Evolutionary conservation across 2,888 invertebrate species (phyloP).

Genomic region (Panopea generosa): DNA sequence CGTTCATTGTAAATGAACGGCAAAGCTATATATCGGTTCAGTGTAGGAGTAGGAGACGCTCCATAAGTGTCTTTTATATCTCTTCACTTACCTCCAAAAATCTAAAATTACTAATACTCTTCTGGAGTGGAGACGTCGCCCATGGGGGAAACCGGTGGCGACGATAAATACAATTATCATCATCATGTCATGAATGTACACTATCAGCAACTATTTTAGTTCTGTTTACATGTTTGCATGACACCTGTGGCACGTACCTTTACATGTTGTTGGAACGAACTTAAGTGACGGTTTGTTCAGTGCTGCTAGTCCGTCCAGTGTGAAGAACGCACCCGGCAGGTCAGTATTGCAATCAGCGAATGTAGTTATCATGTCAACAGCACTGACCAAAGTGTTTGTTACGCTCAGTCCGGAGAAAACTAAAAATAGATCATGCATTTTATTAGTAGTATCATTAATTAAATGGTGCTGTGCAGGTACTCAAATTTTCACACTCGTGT

Average conservation of each 20-base stretch:
- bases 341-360: slow-evolving; percentile 24
- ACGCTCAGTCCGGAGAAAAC: slow-evolving; percentile 51
- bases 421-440: slow-evolving; percentile 5
- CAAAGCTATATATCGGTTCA: no score
- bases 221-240: no score
- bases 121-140: no score
- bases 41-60: no score
- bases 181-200: no score
- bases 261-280: slow-evolving; percentile 40
- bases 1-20: no score
- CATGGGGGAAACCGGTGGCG: no score
- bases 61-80: no score
- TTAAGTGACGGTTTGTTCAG: slow-evolving; percentile 20
- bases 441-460: not conserved
- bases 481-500: not conserved
- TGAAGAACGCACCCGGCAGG: slow-evolving; percentile 22
- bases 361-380: slow-evolving; percentile 14
- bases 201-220: no score
- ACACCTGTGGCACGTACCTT: slow-evolving; percentile 31
- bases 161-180: no score
- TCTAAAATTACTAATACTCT: no score
- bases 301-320: slow-evolving; percentile 34
- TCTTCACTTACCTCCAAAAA: no score
- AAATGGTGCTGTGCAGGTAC: not conserved
- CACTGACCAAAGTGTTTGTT: slow-evolving; percentile 6